These are phyloP conservation scores for Microcebus griseorufus DNA, from an alignment of 2,113 vertebrate genomes.

Conservation along the genomic window DNA sequence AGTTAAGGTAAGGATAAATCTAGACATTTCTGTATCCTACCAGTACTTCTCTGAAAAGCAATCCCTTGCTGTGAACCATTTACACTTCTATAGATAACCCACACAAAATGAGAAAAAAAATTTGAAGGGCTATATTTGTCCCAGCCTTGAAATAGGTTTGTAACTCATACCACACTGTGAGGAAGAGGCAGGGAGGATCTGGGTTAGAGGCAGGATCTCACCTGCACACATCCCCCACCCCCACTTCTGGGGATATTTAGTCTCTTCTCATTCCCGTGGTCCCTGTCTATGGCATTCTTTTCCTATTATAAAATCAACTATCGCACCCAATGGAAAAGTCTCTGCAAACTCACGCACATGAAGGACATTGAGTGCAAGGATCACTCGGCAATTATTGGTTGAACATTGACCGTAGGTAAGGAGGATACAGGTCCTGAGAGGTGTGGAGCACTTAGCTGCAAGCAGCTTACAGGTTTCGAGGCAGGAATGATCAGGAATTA, in stretches of 20 bases:
- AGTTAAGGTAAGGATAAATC: neutral
- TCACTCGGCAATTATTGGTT: neutral
- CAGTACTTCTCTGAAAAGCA: neutral
- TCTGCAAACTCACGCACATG: neutral
- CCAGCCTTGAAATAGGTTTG: neutral
- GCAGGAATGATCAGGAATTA: neutral
- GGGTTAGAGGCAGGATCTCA: neutral
- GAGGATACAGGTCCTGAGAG: neutral
- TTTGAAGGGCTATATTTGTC: neutral
- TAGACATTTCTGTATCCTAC: neutral
- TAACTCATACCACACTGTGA: neutral
- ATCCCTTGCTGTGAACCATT: neutral
- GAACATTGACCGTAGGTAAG: neutral
- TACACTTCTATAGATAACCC: conserved; percentile 11
- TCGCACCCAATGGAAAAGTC: neutral
- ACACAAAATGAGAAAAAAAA: neutral
- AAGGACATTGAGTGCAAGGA: rapidly evolving
- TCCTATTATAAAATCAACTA: neutral
- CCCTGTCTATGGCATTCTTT: neutral
- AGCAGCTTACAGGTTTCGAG: too few relatives aligned
- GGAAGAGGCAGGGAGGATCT: neutral
- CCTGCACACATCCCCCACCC: rapidly evolving
- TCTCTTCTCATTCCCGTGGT: neutral
- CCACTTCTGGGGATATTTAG: neutral
- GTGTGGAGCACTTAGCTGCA: rapidly evolving